These are phyloP conservation scores for Peromyscus aztecus DNA, from an alignment of 2,797 vertebrate species.

Conservation along the genomic window DNA sequence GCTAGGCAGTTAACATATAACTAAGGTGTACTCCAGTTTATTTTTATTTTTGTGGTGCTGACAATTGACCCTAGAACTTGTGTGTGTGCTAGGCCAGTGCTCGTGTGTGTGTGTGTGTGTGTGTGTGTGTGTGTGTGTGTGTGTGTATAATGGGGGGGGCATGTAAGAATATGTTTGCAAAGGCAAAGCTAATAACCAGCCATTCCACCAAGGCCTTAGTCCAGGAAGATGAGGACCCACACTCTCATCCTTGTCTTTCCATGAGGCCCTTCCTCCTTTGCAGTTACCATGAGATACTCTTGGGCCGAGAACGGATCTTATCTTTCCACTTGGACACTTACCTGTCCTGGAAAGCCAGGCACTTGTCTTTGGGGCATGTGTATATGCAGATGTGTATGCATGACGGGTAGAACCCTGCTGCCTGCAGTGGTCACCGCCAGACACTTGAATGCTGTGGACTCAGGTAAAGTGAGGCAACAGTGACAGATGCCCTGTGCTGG, in stretches of 20 bases:
- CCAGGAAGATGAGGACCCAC: not conserved
- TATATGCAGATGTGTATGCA: fast-evolving
- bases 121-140: not conserved
- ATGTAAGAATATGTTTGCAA: not conserved
- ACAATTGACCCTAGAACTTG: not conserved
- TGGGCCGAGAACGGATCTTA: not conserved
- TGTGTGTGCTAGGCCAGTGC: not conserved
- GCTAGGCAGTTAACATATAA: not conserved
- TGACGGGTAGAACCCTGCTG: not conserved
- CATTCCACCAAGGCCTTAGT: not conserved
- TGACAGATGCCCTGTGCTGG: slow-evolving; percentile 28
- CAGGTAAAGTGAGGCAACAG: slow-evolving; percentile 22
- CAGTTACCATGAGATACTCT: fast-evolving
- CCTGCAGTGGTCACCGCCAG: not conserved
- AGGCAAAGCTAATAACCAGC: not conserved
- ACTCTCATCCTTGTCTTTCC: too few species aligned
- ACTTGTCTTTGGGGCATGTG: not conserved
- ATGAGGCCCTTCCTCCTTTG: not conserved
- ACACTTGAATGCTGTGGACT: not conserved
- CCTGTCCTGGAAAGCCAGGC: not conserved
- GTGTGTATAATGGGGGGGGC: not conserved
- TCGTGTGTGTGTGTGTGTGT: not conserved
- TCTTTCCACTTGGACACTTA: not conserved
- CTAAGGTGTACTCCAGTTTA: too few species aligned
- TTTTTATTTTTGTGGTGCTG: not conserved